Evolutionary conservation across 2,797 vertebrate species (phyloP).

Genomic region (Eulemur mongoz): DNA sequence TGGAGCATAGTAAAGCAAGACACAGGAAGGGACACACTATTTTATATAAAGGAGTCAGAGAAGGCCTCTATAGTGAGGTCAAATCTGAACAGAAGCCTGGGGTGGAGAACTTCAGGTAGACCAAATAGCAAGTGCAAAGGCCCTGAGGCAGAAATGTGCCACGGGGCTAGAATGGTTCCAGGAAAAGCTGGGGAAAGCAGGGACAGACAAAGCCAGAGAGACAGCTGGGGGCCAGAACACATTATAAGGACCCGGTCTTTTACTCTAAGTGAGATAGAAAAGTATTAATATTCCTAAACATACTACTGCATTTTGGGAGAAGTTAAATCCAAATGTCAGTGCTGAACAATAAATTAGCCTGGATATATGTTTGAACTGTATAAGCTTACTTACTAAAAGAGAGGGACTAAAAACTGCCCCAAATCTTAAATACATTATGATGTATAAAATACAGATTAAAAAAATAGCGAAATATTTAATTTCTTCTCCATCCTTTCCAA

Average conservation of each 20-base stretch:
- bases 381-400: too few species aligned
- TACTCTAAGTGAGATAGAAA: neutral
- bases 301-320: too few species aligned
- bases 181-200: neutral
- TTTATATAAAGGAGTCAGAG: neutral
- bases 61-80: neutral
- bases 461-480: neutral
- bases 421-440: neutral
- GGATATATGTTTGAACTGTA: too few species aligned
- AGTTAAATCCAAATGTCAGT: too few species aligned
- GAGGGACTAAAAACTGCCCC: neutral
- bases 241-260: neutral
- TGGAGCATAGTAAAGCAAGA: neutral
- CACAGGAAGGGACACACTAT: neutral
- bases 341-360: too few species aligned
- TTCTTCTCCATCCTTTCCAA: neutral
- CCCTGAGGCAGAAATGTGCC: neutral
- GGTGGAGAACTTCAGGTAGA: neutral
- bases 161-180: neutral
- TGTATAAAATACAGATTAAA: neutral
- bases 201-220: neutral
- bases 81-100: neutral
- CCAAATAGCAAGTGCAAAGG: neutral
- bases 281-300: neutral
- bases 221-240: neutral